Evolutionary conservation across 2,113 vertebrate species (phyloP), one percentile per base, ranked within the genome.

Genomic region (Myotis davidii): DNA sequence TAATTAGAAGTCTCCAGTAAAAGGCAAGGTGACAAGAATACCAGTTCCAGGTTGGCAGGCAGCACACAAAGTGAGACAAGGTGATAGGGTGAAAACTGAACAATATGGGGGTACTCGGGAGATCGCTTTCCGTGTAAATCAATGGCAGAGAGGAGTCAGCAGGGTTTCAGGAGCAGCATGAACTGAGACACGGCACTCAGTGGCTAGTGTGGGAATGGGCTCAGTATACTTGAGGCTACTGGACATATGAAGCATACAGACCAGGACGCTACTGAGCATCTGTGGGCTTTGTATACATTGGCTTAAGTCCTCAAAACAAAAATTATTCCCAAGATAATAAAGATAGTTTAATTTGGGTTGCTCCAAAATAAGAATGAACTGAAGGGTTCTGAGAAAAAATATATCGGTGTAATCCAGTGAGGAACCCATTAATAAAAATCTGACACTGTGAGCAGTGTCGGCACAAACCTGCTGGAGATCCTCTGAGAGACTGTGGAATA

Each of bases 1-100:
- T 72, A 82, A 73, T 96, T 94, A 90, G 59, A 90, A 90, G 54
- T 50, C 34, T 73, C 13, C 20, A 70, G 32, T 13, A 14, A 90
- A 83, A 77, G 23, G 29, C 11, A 9, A 64, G 17, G 4, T 90
- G n/a, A 56, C 23, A 92, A 18, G 13, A 8, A 50, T 59, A 27
- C 8, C 45, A 61, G 27, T 9, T 77, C 10, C 23, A 56, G 5
- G 14, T 52, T 54, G 27, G 34, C 17, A 42, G 20, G 32, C 42
- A 10, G 27, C 81, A 69, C 39, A 61, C 42, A 88, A 77, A 42
- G 10, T 56, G 2, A 85, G 25, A 32, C 64, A 18, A 34, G 18
- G 14, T 45, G 4, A 54, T 64, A 25, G 27, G 9, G 37, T 64
- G 52, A n/a, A 87, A 86, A 61, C 42, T 67, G 14, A 56, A n/a